A percentile compares a stretch with the other conserved stretches of the same genome.
Evolutionary conservation across 2,888 invertebrate species (phyloP).

Genomic region (Andrena chrysosceles): DNA sequence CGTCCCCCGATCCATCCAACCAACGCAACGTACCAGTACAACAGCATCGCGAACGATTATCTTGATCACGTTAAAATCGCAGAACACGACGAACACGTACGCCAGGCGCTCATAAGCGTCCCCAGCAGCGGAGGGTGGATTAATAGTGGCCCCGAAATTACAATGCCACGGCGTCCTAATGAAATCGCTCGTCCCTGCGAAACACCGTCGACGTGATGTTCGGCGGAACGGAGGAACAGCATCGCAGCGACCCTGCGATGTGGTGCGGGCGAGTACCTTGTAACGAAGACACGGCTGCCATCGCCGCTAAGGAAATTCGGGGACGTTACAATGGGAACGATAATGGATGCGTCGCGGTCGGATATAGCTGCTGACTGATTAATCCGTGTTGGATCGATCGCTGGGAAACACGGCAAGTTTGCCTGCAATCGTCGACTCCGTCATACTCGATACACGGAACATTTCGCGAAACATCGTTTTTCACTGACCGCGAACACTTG

Average conservation of each 20-base stretch:
- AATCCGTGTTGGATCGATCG: conserved; percentile 55
- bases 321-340: conserved; percentile 44
- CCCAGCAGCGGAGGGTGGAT: background rate
- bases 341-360: conserved; percentile 61
- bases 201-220: conserved; percentile 3
- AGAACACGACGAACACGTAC: background rate
- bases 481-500: no score
- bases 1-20: no score
- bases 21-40: no score
- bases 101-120: background rate
- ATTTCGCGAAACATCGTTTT: no score
- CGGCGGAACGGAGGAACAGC: conserved; percentile 4
- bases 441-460: no score
- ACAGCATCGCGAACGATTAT: no score
- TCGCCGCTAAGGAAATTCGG: conserved; percentile 34
- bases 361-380: conserved; percentile 64
- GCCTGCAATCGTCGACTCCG: no score
- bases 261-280: no score
- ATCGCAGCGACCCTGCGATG: no score
- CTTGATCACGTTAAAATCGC: conserved; percentile 2
- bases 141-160: conserved; percentile 19
- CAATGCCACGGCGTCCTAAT: conserved; percentile 22
- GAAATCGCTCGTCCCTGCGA: conserved; percentile 16
- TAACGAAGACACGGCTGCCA: no score
- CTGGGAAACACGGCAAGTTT: conserved; percentile 21